A percentile compares a stretch with the other conserved stretches of the same genome.
These are phyloP conservation scores for Leptinotarsa tumamoca DNA, from an alignment of 2,888 invertebrate species.

Conservation along the genomic window DNA sequence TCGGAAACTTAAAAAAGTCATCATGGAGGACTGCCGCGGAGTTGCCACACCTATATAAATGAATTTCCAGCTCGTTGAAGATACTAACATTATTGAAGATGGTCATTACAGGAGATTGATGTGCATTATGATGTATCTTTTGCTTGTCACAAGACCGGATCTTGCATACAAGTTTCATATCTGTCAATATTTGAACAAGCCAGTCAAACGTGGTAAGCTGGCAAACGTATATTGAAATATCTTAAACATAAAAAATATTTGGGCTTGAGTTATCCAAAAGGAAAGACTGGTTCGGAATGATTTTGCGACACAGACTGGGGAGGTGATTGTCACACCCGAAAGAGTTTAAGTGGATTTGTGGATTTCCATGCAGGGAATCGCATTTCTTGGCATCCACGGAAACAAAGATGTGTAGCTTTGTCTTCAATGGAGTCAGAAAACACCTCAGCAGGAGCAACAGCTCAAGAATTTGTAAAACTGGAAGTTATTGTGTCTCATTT, in stretches of 20 bases:
- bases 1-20: no score
- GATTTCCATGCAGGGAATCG: constrained; percentile 44
- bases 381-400: constrained; percentile 45
- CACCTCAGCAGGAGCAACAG: constrained; percentile 34
- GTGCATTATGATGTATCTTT: constrained; percentile 31
- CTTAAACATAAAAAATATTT: constrained; percentile 26
- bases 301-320: constrained; percentile 44
- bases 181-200: constrained; percentile 43
- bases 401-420: constrained; percentile 46
- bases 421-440: constrained; percentile 46
- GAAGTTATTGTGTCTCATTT: constrained; percentile 25
- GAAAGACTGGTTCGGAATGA: constrained; percentile 24
- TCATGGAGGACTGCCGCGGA: no score
- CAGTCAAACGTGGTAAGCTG: constrained; percentile 35
- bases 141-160: constrained; percentile 26
- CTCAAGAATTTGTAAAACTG: constrained; percentile 28
- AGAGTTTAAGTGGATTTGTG: constrained; percentile 47
- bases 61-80: constrained; percentile 22
- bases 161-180: constrained; percentile 20
- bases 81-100: constrained; percentile 13
- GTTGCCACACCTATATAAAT: constrained; percentile 26
- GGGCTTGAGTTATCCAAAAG: constrained; percentile 23
- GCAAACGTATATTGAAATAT: constrained; percentile 34
- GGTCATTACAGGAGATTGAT: constrained; percentile 28
- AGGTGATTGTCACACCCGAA: constrained; percentile 32